phyloP scores from a whole-genome alignment of 2,113 vertebrate genomes.

The Hippocampus abdominalis region DNA sequence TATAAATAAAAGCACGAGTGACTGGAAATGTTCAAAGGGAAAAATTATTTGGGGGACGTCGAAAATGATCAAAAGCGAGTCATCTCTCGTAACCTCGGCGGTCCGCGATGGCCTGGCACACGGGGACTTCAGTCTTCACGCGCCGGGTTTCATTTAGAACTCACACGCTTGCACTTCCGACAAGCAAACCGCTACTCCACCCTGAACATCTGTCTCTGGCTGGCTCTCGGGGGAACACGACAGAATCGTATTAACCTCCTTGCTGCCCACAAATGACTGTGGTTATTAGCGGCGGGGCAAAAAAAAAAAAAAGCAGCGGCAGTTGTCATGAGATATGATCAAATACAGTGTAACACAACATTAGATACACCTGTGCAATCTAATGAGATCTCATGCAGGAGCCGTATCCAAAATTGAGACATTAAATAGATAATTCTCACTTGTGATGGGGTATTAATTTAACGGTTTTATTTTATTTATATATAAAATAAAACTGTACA shows the following conservation, averaged over 20 bases:
- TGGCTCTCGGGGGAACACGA: slow-evolving; percentile 29
- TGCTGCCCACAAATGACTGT: background rate
- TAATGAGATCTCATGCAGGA: background rate
- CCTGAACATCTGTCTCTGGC: slow-evolving; percentile 29
- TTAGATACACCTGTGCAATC: background rate
- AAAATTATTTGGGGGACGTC: slow-evolving; percentile 45
- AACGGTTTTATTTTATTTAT: no score
- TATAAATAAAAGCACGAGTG: slow-evolving; percentile 68
- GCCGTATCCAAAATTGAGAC: background rate
- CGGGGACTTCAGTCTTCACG: slow-evolving; percentile 41
- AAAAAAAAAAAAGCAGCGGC: slow-evolving; percentile 13
- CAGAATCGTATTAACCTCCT: slow-evolving; percentile 32
- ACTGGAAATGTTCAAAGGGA: slow-evolving; percentile 69
- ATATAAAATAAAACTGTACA: no score
- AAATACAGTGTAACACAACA: background rate
- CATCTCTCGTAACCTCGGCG: slow-evolving; percentile 53
- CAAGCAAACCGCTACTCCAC: slow-evolving; percentile 7
- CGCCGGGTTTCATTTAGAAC: slow-evolving; percentile 37
- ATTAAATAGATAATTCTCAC: background rate
- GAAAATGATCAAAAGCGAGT: slow-evolving; percentile 57
- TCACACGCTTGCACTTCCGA: background rate
- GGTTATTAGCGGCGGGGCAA: slow-evolving; percentile 6
- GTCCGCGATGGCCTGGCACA: slow-evolving; percentile 26
- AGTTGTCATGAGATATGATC: slow-evolving; percentile 32
- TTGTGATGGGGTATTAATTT: background rate